phyloP scores from a whole-genome alignment of 2,113 vertebrate genomes.

The Probosciger aterrimus region DNA sequence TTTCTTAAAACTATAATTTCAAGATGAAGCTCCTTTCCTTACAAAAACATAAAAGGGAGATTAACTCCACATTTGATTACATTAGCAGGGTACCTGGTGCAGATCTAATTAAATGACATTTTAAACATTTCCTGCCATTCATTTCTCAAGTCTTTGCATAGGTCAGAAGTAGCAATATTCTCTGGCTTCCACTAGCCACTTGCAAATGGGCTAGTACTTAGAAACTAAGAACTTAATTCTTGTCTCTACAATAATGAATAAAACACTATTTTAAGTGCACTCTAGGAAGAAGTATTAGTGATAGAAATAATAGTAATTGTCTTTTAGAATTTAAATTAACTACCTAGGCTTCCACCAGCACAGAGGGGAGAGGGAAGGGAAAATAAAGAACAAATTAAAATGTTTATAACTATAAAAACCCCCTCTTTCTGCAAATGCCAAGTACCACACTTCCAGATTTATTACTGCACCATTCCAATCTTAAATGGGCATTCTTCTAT shows the following conservation, averaged over 20 bases:
- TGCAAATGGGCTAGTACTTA: neutral
- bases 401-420: neutral
- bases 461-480: neutral
- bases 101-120: constrained; percentile 27
- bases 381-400: neutral
- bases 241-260: neutral
- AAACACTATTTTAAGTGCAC: neutral
- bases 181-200: neutral
- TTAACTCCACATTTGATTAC: constrained; percentile 43
- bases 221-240: neutral
- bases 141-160: neutral
- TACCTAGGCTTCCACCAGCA: neutral
- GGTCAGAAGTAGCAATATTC: neutral
- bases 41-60: constrained; percentile 48
- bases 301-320: neutral
- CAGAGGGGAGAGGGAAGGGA: neutral
- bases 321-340: neutral
- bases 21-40: constrained; percentile 37
- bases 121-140: constrained; percentile 46
- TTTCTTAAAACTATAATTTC: constrained; percentile 31
- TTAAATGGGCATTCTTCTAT: neutral
- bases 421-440: neutral
- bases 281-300: neutral
- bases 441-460: neutral
- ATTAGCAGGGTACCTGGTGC: constrained; percentile 24